These are phyloP conservation scores for Redunca redunca DNA, from an alignment of 2,113 vertebrate genomes.

Conservation along the genomic window DNA sequence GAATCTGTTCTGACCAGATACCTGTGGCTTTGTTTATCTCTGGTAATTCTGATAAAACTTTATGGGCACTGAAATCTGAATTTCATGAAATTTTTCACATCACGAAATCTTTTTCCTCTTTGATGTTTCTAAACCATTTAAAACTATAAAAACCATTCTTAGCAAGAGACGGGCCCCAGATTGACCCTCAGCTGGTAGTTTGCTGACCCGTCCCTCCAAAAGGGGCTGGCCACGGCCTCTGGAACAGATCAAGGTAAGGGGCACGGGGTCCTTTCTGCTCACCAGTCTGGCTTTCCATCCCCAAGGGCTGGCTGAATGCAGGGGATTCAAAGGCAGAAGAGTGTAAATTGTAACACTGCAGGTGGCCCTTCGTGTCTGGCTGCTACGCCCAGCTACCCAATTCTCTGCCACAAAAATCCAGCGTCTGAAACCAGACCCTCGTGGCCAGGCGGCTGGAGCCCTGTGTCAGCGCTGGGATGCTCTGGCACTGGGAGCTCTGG, in stretches of 20 bases:
- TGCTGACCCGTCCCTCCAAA: neutral
- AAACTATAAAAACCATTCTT: neutral
- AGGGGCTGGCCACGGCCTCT: accelerated
- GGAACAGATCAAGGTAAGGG: too few species aligned
- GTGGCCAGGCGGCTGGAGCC: neutral
- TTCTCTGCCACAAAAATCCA: neutral
- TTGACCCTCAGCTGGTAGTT: accelerated
- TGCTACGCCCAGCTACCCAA: neutral
- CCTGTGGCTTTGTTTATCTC: neutral
- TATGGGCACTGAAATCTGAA: neutral
- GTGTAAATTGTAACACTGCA: accelerated
- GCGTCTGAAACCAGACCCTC: neutral
- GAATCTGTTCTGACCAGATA: too few species aligned
- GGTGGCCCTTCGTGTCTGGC: accelerated
- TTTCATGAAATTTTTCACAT: neutral
- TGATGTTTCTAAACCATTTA: neutral
- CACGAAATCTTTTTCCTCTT: neutral
- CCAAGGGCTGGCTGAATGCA: neutral
- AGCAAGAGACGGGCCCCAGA: accelerated
- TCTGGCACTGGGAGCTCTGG: accelerated
- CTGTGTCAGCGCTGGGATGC: neutral
- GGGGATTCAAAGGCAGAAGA: neutral
- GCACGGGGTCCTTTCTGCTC: accelerated
- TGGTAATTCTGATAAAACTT: neutral
- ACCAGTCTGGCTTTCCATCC: neutral